Evolutionary conservation across 2,113 vertebrate genomes (phyloP).

Genomic region (Chauna torquata): DNA sequence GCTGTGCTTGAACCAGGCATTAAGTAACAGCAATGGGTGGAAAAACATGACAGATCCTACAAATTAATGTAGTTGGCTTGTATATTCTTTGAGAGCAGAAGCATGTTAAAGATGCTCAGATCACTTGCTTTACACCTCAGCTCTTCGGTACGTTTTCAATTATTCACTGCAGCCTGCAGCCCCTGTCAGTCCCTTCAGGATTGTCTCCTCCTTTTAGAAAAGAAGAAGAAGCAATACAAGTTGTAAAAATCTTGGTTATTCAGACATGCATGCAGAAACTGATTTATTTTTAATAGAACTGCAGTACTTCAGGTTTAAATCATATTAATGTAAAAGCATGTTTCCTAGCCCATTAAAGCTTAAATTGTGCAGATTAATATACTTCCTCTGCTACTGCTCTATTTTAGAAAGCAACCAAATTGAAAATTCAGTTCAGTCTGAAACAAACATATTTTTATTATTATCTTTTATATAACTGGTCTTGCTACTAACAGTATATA

Average conservation of each 20-base stretch:
- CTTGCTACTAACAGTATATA: constrained; percentile 42
- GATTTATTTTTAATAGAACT: constrained; percentile 68
- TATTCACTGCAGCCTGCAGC: neutral
- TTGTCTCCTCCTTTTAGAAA: neutral
- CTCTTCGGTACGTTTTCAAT: neutral
- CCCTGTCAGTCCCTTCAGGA: neutral
- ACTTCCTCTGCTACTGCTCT: constrained; percentile 18
- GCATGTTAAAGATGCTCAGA: neutral
- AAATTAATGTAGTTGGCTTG: neutral
- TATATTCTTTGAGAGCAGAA: neutral
- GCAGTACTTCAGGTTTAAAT: constrained; percentile 55
- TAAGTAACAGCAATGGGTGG: neutral
- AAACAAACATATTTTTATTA: constrained; percentile 54
- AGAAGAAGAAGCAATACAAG: constrained; percentile 19
- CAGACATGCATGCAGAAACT: constrained; percentile 7
- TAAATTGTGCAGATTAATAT: constrained; percentile 72
- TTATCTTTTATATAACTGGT: constrained; percentile 41
- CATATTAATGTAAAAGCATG: constrained; percentile 65
- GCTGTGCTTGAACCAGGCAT: neutral
- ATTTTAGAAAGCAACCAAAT: constrained; percentile 63
- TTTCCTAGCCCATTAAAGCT: constrained; percentile 67
- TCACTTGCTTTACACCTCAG: neutral
- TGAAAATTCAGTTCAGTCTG: constrained; percentile 49
- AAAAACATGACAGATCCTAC: neutral
- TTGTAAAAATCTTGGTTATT: constrained; percentile 17